Evolutionary conservation across 2,113 vertebrate species (phyloP).

Genomic region (Amphilophus citrinellus): DNA sequence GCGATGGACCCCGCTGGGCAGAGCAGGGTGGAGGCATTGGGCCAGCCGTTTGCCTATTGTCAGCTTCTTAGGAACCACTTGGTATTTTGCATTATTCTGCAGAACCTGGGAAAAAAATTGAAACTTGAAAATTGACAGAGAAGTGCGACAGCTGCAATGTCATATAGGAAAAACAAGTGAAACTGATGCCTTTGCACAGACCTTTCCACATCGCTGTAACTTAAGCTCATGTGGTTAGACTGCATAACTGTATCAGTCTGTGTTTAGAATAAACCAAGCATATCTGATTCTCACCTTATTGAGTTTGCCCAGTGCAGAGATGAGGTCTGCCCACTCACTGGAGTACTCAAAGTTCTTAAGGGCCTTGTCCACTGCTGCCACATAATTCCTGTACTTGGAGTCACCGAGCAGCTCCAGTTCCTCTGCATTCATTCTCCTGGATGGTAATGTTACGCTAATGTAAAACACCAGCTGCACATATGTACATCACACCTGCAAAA

Average conservation of each 20-base stretch:
- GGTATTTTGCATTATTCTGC: constrained; percentile 98
- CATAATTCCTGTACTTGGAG: constrained; percentile 99
- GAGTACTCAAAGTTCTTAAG: constrained; percentile 99
- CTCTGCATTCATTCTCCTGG: constrained; percentile 98
- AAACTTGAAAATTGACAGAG: background rate
- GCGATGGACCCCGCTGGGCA: constrained; percentile 97
- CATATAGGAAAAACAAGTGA: background rate
- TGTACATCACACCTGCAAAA: constrained; percentile 88
- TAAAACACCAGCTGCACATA: constrained; percentile 81
- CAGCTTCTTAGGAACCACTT: constrained; percentile 97
- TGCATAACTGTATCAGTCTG: no score
- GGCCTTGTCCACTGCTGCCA: constrained; percentile 97
- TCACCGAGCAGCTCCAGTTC: constrained; percentile 97
- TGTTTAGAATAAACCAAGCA: no score
- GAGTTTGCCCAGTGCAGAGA: constrained; percentile 97
- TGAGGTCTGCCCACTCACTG: constrained; percentile 99
- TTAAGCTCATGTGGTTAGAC: background rate
- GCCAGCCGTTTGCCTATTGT: constrained; percentile 97
- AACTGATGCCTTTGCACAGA: background rate
- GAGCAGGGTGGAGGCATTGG: constrained; percentile 97
- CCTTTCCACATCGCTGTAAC: background rate
- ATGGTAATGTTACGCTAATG: constrained; percentile 82
- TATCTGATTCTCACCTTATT: constrained; percentile 88
- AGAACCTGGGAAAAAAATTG: constrained; percentile 84
- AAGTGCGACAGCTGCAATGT: background rate